These are phyloP conservation scores for Corvus moneduloides DNA, from an alignment of 2,113 vertebrate species.

Conservation along the genomic window DNA sequence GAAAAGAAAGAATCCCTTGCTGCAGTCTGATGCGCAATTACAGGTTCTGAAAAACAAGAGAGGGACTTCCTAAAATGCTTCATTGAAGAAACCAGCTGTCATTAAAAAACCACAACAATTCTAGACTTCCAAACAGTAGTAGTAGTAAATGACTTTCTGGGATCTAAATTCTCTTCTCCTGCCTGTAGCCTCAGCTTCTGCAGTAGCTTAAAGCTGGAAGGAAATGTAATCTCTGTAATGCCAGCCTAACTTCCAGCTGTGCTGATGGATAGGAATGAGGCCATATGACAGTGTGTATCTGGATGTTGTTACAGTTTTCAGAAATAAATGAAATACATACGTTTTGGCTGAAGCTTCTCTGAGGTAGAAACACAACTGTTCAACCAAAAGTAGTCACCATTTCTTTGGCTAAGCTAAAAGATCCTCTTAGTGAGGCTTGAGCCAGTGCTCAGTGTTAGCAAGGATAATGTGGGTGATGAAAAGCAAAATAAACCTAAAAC, in stretches of 20 bases:
- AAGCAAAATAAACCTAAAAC: not conserved
- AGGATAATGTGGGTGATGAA: not conserved
- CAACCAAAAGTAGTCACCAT: not conserved
- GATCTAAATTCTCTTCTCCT: not conserved
- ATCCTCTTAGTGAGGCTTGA: not conserved
- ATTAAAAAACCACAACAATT: not conserved
- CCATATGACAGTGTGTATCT: not conserved
- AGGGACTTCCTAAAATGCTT: not conserved
- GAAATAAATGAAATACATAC: not conserved
- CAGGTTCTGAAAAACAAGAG: not conserved
- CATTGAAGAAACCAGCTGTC: not conserved
- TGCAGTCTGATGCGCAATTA: not conserved
- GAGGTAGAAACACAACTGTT: not conserved
- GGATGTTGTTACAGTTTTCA: not conserved
- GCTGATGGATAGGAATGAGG: not conserved
- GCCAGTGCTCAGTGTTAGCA: not conserved
- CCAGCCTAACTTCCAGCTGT: not conserved
- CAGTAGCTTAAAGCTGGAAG: not conserved
- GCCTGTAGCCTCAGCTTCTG: not conserved
- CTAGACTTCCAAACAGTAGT: not conserved
- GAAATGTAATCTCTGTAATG: not conserved
- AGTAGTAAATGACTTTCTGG: not conserved
- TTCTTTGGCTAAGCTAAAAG: not conserved
- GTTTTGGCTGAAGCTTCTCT: not conserved
- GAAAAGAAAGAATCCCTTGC: not conserved